Percentiles rank a stretch among this genome's conserved stretches.
Conservation (phyloP, 2,113 vertebrate genomes). For the Tichodroma muraria region DNA sequence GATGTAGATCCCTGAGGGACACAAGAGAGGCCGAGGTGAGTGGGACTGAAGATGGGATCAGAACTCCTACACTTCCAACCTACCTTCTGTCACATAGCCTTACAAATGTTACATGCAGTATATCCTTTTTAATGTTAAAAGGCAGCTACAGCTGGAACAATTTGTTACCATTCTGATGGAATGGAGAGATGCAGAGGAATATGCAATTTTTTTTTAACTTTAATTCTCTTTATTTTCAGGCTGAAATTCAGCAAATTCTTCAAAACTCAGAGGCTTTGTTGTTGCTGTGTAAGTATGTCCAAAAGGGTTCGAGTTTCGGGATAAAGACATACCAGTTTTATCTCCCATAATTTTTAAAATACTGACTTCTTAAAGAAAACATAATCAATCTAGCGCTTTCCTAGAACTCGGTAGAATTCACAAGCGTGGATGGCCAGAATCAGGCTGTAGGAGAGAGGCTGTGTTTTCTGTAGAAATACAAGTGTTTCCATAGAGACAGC, state of each 20-base stretch:
- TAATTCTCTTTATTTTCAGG: neutral
- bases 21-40: neutral
- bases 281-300: neutral
- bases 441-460: neutral
- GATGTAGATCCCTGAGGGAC: slow-evolving; percentile 87
- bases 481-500: neutral
- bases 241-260: neutral
- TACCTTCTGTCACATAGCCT: neutral
- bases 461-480: neutral
- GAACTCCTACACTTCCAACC: neutral
- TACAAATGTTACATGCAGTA: neutral
- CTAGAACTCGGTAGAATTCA: neutral
- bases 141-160: neutral
- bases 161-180: neutral
- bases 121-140: neutral
- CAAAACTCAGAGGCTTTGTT: neutral
- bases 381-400: neutral
- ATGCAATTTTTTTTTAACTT: neutral
- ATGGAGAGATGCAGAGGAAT: neutral
- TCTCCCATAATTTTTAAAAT: neutral
- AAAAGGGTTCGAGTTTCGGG: neutral
- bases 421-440: neutral
- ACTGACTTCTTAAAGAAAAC: neutral
- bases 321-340: neutral
- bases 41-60: neutral